Evolutionary conservation across 2,113 vertebrate genomes (phyloP), one percentile per base, ranked within the genome.

Genomic region (Dendrocopos noguchii): DNA sequence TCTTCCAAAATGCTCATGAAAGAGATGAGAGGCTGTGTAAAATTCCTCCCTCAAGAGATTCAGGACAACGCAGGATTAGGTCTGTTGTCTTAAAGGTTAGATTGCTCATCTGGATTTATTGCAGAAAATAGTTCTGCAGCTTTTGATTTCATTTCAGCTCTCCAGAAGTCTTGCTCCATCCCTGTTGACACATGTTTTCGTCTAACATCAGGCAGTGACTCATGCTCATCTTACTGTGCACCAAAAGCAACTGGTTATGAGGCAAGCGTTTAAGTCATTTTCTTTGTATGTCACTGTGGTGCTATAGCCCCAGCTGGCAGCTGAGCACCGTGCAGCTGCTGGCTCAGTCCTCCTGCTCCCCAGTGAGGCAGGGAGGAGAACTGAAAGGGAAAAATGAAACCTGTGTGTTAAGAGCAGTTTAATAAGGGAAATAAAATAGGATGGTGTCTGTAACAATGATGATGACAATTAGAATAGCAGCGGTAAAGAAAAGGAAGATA

Each of bases 131-230:
- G 46, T 25, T 91, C 63, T 59, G 3, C 7, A 5, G 28, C 74
- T 94, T 78, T 64, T 83, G 29, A 73, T 88, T 90, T 90, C 50
- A 84, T 93, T 47, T 79, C 50, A 84, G 50, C 56, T 87, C 57
- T 66, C 44, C 65, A 31, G 25, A 57, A 82, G 14, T 10, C 57
- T 67, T 94, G 17, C 56, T 88, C 63, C 52, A 56, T 64, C 1
- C 11, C 39, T 81, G 27, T 12, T 84, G 70, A 25, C 34, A 34
- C 0, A 29, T 52, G 56, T 53, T 82, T 78, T 73, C 89, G 70
- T 89, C 61, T 88, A 57, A 12, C 19, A 9, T 90, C 83, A 86
- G 36, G 47, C 0, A 3, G 39, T 84, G 83, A 33, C 39, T 56
- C 3, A 0, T 36, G 39, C 57, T 91, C 14, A 1, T 64, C 65